Conservation (phyloP, 2,888 invertebrate genomes). For the Physocephala rufipes region DNA sequence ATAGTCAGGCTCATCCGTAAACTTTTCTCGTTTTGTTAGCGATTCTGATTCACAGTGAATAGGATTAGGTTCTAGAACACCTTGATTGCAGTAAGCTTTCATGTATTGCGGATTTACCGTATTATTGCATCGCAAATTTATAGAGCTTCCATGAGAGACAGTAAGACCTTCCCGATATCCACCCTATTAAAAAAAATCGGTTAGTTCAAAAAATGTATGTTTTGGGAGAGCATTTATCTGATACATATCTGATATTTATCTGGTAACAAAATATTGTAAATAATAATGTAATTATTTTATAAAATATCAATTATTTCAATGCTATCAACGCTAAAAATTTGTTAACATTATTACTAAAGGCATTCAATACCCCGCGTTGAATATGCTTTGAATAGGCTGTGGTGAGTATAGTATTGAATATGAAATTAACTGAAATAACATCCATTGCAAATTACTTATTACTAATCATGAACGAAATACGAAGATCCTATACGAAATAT, state of each 20-base stretch:
- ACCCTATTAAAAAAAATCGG: constrained; percentile 64
- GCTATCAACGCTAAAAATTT: not conserved
- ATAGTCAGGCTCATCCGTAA: constrained; percentile 47
- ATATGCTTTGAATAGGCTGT: not conserved
- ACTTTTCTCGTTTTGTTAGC: constrained; percentile 61
- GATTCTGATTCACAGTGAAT: constrained; percentile 62
- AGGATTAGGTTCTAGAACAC: constrained; percentile 57
- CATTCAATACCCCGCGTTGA: too few relatives aligned
- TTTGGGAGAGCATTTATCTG: too few relatives aligned
- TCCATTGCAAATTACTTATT: too few relatives aligned
- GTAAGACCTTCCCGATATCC: constrained; percentile 83
- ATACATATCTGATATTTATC: too few relatives aligned
- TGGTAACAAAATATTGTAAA: too few relatives aligned
- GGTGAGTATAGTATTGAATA: not conserved
- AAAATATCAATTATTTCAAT: too few relatives aligned
- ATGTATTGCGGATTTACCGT: constrained; percentile 67
- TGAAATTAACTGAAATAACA: not conserved
- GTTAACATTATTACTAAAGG: not conserved
- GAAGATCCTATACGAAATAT: too few relatives aligned
- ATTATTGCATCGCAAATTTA: constrained; percentile 76
- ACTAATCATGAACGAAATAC: too few relatives aligned
- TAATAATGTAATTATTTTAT: too few relatives aligned
- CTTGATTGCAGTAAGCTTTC: constrained; percentile 63
- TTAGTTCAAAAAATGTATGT: not conserved
- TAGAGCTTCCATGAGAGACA: constrained; percentile 82